Conservation (phyloP, 2,797 vertebrate genomes). For the Kryptolebias ocellatus region DNA sequence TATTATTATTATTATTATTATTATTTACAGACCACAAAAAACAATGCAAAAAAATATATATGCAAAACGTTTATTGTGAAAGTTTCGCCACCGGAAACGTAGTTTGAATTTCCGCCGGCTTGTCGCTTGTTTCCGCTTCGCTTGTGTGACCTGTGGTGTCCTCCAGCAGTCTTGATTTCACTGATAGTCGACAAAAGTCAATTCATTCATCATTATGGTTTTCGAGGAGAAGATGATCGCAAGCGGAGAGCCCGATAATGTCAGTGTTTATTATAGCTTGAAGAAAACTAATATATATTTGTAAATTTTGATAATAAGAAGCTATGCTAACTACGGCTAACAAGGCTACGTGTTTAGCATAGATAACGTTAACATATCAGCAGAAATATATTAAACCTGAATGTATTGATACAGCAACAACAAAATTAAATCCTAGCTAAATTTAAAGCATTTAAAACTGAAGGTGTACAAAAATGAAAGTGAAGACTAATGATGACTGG, state of each 20-base stretch:
- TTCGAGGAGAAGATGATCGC: slow-evolving; percentile 81
- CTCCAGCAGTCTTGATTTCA: slow-evolving; percentile 43
- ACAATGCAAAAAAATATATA: too few relatives aligned
- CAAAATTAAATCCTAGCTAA: background rate
- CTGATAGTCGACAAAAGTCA: slow-evolving; percentile 38
- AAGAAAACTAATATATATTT: fast-evolving
- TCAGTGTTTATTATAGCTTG: slow-evolving; percentile 18
- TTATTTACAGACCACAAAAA: too few relatives aligned
- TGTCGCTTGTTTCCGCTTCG: background rate
- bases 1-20: too few relatives aligned
- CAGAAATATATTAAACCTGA: background rate
- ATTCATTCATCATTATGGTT: slow-evolving; percentile 69
- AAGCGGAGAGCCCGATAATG: slow-evolving; percentile 82
- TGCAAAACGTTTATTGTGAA: slow-evolving; percentile 45
- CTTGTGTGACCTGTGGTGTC: slow-evolving; percentile 67
- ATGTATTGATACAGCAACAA: background rate
- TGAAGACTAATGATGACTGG: background rate
- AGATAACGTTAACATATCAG: background rate
- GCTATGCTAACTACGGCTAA: slow-evolving; percentile 32
- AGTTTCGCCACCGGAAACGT: slow-evolving; percentile 5
- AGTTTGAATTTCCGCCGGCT: background rate
- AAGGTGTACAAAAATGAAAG: background rate
- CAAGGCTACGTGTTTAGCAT: slow-evolving; percentile 36
- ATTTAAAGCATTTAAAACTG: background rate
- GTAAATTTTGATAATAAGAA: background rate